Evolutionary conservation across 2,113 vertebrate species (phyloP).

Genomic region (Loxodonta africana): DNA sequence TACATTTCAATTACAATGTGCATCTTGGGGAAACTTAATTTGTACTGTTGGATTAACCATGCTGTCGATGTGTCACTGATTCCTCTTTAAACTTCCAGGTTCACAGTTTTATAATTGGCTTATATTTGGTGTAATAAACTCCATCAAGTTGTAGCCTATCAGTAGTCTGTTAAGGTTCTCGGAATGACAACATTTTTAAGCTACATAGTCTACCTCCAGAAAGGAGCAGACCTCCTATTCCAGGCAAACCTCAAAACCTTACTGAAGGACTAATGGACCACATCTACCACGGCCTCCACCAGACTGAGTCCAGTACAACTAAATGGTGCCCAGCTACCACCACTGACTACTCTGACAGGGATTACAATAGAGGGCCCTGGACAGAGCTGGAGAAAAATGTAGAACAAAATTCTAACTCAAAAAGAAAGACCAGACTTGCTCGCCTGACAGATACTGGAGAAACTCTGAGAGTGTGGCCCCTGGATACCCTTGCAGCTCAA

Average conservation of each 20-base stretch:
- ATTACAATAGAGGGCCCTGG: too few species aligned
- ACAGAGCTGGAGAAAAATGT: too few species aligned
- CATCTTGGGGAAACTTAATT: background rate
- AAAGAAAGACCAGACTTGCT: too few species aligned
- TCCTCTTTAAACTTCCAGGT: slow-evolving; percentile 22
- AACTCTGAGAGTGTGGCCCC: too few species aligned
- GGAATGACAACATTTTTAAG: background rate
- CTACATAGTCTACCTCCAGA: background rate
- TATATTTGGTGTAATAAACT: slow-evolving; percentile 1
- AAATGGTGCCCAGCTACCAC: too few species aligned
- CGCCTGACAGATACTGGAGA: too few species aligned
- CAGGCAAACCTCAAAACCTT: background rate
- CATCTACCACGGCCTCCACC: too few species aligned
- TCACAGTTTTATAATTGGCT: background rate
- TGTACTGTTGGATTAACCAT: background rate
- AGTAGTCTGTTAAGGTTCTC: slow-evolving; percentile 15
- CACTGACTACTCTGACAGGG: too few species aligned
- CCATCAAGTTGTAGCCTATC: slow-evolving; percentile 11
- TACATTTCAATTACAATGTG: background rate
- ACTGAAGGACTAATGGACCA: background rate
- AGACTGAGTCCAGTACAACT: too few species aligned
- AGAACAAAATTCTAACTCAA: too few species aligned
- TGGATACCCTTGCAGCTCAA: too few species aligned
- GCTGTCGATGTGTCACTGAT: background rate
- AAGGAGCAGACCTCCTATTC: background rate